These are phyloP conservation scores for Alligator sinensis DNA, from an alignment of 2,113 vertebrate species.

Conservation along the genomic window DNA sequence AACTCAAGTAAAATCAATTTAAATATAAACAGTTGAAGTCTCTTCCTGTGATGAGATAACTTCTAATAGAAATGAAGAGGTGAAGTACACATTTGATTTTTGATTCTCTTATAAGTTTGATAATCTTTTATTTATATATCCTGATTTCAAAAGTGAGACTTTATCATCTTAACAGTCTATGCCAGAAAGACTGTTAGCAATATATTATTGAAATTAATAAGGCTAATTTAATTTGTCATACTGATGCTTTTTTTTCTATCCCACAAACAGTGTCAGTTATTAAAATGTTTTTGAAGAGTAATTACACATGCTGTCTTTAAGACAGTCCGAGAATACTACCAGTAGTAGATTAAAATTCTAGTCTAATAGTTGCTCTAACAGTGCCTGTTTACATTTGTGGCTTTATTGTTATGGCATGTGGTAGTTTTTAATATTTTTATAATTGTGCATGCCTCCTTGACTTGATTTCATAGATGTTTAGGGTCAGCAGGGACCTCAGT, in stretches of 20 bases:
- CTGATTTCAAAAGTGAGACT: no score
- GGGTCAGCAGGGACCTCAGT: no score
- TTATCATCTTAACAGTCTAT: neutral
- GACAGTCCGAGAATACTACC: neutral
- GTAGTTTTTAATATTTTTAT: no score
- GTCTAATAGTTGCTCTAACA: neutral
- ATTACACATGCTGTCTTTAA: neutral
- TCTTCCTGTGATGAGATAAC: neutral
- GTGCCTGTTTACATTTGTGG: neutral
- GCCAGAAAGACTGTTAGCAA: neutral
- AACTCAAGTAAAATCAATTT: neutral
- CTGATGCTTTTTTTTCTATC: neutral
- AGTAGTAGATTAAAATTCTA: neutral
- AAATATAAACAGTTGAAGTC: neutral
- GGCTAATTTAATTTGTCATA: neutral
- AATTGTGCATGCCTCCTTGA: no score
- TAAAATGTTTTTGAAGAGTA: neutral
- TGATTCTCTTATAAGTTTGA: neutral
- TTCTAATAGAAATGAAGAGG: neutral
- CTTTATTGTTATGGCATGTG: neutral
- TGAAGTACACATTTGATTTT: neutral
- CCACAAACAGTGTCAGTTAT: neutral
- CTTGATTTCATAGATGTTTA: no score
- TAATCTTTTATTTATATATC: no score
- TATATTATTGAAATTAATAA: neutral